Evolutionary conservation across 2,888 invertebrate species (phyloP).

Genomic region (Ophion ventricosus): DNA sequence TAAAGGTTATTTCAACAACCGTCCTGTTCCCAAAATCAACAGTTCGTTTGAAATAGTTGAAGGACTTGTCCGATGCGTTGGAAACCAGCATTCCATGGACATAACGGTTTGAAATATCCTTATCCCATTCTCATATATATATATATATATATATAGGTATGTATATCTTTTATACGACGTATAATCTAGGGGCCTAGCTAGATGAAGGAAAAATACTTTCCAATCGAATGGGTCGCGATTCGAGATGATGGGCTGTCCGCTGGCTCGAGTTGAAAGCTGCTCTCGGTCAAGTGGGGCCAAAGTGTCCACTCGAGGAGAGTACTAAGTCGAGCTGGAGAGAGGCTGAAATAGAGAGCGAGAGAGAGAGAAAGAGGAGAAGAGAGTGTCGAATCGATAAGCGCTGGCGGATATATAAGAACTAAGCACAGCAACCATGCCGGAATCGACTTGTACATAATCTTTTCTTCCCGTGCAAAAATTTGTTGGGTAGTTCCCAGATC

Average conservation of each 20-base stretch:
- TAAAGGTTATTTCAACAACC: no score
- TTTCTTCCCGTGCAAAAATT: no score
- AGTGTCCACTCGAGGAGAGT: slow-evolving; percentile 57
- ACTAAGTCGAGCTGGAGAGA: slow-evolving; percentile 13
- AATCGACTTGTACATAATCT: not conserved
- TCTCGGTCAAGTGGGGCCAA: slow-evolving; percentile 75
- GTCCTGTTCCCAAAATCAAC: no score
- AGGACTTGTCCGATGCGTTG: no score
- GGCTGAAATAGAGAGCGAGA: slow-evolving; percentile 5
- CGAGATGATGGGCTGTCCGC: slow-evolving; percentile 73
- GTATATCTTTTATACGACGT: slow-evolving; percentile 1
- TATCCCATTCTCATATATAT: not conserved
- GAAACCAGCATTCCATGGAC: no score
- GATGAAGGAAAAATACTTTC: slow-evolving; percentile 73
- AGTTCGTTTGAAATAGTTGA: no score
- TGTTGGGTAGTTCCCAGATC: no score
- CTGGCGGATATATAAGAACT: slow-evolving; percentile 23
- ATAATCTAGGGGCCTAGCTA: not conserved
- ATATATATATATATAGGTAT: not conserved
- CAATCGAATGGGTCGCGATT: slow-evolving; percentile 74
- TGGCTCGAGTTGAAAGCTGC: slow-evolving; percentile 72
- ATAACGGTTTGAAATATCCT: not conserved
- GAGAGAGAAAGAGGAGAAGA: no score
- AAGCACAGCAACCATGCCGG: slow-evolving; percentile 15
- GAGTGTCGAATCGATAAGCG: slow-evolving; percentile 51